A percentile compares a stretch with the other conserved stretches of the same genome.
These are phyloP conservation scores for Lamprologus callipterus DNA, from an alignment of 2,113 vertebrate species.

Conservation along the genomic window DNA sequence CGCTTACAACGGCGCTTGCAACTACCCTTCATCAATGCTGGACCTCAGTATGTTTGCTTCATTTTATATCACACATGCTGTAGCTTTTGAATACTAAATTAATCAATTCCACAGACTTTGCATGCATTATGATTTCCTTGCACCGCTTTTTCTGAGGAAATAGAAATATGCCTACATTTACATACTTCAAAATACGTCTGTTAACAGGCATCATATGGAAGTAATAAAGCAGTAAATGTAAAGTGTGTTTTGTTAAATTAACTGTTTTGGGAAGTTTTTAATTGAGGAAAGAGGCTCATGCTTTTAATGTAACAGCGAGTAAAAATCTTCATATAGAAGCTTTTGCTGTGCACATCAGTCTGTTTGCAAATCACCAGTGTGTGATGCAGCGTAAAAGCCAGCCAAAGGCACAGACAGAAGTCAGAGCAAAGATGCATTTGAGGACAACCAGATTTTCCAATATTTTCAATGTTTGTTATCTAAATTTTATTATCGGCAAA, in stretches of 20 bases:
- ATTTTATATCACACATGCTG: not conserved
- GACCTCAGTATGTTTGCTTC: conserved; percentile 82
- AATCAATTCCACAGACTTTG: not conserved
- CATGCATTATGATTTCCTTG: not conserved
- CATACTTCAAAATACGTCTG: not conserved
- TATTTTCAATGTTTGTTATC: not conserved
- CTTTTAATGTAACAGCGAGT: not conserved
- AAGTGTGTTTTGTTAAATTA: not conserved
- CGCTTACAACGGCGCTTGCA: conserved; percentile 89
- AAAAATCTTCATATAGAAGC: not conserved
- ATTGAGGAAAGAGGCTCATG: no score
- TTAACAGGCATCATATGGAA: not conserved
- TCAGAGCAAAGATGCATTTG: not conserved
- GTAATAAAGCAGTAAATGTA: not conserved
- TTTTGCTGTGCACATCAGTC: not conserved
- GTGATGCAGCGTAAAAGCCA: not conserved
- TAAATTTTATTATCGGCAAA: not conserved
- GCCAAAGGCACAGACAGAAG: not conserved
- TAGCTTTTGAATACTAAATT: not conserved
- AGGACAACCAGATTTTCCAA: not conserved
- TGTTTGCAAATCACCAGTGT: not conserved
- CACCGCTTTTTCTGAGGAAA: not conserved
- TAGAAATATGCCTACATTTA: not conserved
- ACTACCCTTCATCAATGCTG: conserved; percentile 79
- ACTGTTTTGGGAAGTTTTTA: not conserved